A percentile compares a stretch with the other conserved stretches of the same genome.
phyloP scores from a whole-genome alignment of 2,888 invertebrate genomes.

The Amorpha juglandis region DNA sequence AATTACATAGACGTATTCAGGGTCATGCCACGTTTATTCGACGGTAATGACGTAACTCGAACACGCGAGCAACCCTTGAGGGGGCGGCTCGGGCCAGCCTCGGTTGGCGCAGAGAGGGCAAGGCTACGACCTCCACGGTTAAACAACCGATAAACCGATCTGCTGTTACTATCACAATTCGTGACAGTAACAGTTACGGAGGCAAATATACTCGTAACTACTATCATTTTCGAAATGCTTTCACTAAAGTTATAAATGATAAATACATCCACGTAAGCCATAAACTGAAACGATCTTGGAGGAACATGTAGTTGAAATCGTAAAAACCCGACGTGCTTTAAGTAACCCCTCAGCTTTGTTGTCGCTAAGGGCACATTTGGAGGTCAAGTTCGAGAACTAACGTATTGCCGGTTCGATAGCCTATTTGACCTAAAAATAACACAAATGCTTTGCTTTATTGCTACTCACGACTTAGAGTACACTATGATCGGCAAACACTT shows the following conservation, averaged over 20 bases:
- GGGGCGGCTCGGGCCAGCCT: constrained; percentile 42
- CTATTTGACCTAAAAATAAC: constrained; percentile 29
- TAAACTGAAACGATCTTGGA: neutral
- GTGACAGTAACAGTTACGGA: neutral
- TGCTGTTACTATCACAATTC: neutral
- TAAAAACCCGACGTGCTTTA: neutral
- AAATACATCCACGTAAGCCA: neutral
- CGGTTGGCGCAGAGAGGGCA: constrained; percentile 60
- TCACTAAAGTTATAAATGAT: neutral
- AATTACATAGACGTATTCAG: constrained; percentile 32
- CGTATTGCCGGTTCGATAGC: constrained; percentile 34
- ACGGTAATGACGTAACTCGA: constrained; percentile 51
- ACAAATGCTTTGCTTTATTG: constrained; percentile 38
- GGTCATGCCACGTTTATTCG: constrained; percentile 45
- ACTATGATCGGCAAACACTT: constrained; percentile 12
- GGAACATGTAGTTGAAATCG: neutral
- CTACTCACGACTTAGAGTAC: constrained; percentile 26
- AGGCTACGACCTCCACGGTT: constrained; percentile 57
- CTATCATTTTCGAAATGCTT: neutral
- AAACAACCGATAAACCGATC: constrained; percentile 23
- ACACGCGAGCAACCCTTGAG: constrained; percentile 51
- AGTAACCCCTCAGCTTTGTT: neutral
- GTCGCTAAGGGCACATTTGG: constrained; percentile 25
- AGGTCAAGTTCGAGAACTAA: constrained; percentile 42
- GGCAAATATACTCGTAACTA: neutral